A percentile compares a stretch with the other conserved stretches of the same genome.
Conservation (phyloP, 2,797 vertebrate genomes). For the Phoeniculus purpureus region DNA sequence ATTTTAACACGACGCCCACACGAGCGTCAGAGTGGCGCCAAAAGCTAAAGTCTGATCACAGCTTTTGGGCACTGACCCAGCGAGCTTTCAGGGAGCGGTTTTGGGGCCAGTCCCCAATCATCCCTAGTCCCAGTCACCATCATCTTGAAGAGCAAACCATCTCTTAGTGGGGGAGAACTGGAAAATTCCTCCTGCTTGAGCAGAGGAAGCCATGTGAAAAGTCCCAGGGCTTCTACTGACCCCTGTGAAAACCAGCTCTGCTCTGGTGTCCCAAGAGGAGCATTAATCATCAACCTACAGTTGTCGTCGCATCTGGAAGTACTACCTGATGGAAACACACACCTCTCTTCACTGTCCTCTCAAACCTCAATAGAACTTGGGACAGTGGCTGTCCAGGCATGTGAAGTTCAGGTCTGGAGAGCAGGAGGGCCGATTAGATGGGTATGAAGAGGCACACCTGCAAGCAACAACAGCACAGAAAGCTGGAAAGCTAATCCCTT, state of each 20-base stretch:
- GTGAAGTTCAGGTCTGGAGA: neutral
- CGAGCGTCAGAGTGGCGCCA: neutral
- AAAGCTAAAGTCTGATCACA: neutral
- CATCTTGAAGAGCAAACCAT: neutral
- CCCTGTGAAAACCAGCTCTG: neutral
- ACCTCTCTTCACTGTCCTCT: neutral
- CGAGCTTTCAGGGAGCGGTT: neutral
- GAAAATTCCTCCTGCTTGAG: neutral
- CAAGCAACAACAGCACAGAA: neutral
- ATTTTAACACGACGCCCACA: neutral
- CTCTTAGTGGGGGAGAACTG: fast-evolving
- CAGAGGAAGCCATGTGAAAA: neutral
- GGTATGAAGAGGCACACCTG: neutral
- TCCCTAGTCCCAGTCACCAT: neutral
- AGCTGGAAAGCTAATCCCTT: neutral
- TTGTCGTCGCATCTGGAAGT: neutral
- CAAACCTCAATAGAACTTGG: neutral
- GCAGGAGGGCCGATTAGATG: neutral
- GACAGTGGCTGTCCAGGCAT: neutral
- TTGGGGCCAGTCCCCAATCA: neutral
- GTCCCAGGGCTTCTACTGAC: neutral
- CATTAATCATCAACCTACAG: neutral
- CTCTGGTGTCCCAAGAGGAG: neutral
- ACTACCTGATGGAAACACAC: neutral
- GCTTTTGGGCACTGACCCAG: neutral